phyloP scores from a whole-genome alignment of 64 coral and sea anemone genomes.

The Montipora efflorescens region DNA sequence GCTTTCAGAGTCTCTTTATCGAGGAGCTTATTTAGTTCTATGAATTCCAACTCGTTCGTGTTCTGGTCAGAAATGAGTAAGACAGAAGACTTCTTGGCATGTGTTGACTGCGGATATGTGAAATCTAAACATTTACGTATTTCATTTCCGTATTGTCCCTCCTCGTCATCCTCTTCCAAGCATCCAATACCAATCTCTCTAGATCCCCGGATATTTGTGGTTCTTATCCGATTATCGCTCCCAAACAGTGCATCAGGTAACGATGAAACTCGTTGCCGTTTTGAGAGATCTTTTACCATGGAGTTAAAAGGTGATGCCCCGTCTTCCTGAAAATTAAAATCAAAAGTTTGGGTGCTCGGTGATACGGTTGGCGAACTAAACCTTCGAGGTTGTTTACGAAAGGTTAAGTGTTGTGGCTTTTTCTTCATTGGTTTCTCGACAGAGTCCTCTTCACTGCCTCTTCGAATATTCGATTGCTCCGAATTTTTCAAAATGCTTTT shows the following conservation, averaged over 20 bases:
- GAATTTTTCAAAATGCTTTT: constrained; percentile 10
- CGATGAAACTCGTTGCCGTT: neutral
- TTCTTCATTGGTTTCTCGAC: neutral
- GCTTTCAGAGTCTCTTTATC: constrained; percentile 32
- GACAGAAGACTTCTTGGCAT: constrained; percentile 16
- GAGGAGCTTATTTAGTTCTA: constrained; percentile 41
- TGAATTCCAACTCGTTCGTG: constrained; percentile 32
- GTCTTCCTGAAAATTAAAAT: neutral
- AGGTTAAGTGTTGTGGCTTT: constrained; percentile 41
- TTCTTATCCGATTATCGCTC: constrained; percentile 27
- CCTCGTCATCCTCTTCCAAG: constrained; percentile 30
- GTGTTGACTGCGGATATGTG: constrained; percentile 28
- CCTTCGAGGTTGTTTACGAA: neutral
- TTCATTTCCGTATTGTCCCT: constrained; percentile 28
- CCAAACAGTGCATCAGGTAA: constrained; percentile 23
- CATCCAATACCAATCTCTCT: constrained; percentile 26
- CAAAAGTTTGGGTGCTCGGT: constrained; percentile 16
- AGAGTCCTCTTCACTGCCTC: neutral
- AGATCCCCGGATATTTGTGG: constrained; percentile 14
- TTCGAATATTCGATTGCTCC: neutral
- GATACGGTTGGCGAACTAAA: constrained; percentile 7
- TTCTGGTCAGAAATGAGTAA: constrained; percentile 28
- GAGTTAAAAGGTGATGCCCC: neutral
- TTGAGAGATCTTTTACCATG: neutral
- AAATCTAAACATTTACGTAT: constrained; percentile 38